Evolutionary conservation across 2,888 invertebrate genomes (phyloP).

Genomic region (Volucella inflata): DNA sequence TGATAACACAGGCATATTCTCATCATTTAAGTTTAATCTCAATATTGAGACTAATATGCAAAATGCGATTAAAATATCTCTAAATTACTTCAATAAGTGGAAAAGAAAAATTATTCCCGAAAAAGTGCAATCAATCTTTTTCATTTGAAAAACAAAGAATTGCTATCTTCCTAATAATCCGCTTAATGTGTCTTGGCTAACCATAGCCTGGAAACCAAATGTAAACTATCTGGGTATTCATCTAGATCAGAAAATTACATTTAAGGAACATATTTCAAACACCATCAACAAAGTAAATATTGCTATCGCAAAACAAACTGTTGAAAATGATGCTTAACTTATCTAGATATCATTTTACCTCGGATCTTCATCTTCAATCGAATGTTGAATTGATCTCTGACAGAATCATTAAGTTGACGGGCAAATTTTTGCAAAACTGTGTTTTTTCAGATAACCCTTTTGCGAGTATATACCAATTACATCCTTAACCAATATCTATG

Average conservation of each 20-base stretch:
- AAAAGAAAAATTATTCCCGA: slow-evolving; percentile 15
- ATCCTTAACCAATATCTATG: no score
- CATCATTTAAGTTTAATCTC: background rate
- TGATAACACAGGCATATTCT: slow-evolving; percentile 5
- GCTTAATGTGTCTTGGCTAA: background rate
- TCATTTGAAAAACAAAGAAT: slow-evolving; percentile 9
- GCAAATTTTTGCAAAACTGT: no score
- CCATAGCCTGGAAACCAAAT: background rate
- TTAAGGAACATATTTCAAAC: slow-evolving; percentile 6
- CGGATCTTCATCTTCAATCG: no score
- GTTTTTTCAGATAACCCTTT: no score
- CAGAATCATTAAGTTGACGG: no score
- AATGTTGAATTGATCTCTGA: no score
- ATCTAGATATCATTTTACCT: no score
- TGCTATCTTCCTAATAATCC: slow-evolving; percentile 1
- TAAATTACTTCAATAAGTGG: background rate
- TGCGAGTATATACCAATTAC: no score
- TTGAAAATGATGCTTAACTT: no score
- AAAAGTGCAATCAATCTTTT: slow-evolving; percentile 18
- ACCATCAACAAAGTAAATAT: no score
- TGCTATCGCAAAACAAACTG: no score
- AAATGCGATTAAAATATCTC: background rate
- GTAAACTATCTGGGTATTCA: slow-evolving; percentile 16
- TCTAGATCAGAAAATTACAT: slow-evolving; percentile 11
- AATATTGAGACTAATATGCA: no score